Evolutionary conservation across 2,113 vertebrate genomes (phyloP), one percentile per base, ranked within the genome.

Genomic region (Ranitomeya variabilis): DNA sequence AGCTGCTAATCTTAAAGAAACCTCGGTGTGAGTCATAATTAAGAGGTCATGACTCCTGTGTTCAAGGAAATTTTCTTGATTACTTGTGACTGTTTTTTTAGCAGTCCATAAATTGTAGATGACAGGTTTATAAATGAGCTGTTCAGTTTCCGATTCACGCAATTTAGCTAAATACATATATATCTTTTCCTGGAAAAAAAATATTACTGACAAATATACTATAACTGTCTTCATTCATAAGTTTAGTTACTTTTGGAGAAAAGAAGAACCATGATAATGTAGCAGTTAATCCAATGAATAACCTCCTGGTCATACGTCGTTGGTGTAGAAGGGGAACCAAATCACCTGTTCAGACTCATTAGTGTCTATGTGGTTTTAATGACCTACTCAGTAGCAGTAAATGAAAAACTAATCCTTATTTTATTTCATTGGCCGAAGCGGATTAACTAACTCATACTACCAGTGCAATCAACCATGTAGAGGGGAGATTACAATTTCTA

Each of bases 11-110:
- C 94, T 92, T 93, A 90, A 92, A 92, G 95, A 91, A 94, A 96
- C 95, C 95, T 94, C 93, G 93, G 93, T 95, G 94, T 93, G 92
- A 95, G 95, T 96, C 95, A 95, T 93, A 94, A 93, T 93, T 92
- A 95, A 94, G 94, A 96, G 94, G 94, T 93, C 91, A 92, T 92
- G 86, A 89, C 91, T 57, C 55, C 94, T 91, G 92, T 94, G 94
- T 94, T 96, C 94, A 95, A 93, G 93, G 93, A 90, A 57, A 92
- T 19, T 94, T 94, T 97, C 94, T 93, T 97, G 95, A 97, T 98
- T 93, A 90, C 92, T 96, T 96, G 95, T 96, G 97, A 97, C 96
- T 97, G 96, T 92, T 95, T 96, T 94, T 80, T 91, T 93, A 96
- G 95, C 18, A n/a, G 21, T 19, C 19, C n/a, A 91, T 88, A 91